These are phyloP conservation scores for Polylopha cassiicola DNA, from an alignment of 2,888 invertebrate species.

Conservation along the genomic window DNA sequence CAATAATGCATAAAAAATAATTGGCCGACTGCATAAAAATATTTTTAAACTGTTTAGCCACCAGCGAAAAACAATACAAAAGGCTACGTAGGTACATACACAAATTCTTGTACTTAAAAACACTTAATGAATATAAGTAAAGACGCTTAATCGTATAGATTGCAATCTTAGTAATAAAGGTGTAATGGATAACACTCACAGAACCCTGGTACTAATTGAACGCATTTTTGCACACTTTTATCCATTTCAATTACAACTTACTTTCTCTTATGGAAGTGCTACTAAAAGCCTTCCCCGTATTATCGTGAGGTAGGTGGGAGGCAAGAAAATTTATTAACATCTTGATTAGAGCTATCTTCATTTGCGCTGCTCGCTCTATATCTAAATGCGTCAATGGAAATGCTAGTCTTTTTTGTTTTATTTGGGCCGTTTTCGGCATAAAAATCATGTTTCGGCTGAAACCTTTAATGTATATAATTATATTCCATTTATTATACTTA, in stretches of 20 bases:
- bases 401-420: slow-evolving; percentile 17
- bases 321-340: slow-evolving; percentile 51
- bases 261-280: slow-evolving; percentile 24
- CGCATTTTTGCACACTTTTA: slow-evolving; percentile 16
- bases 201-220: slow-evolving; percentile 10
- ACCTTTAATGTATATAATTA: no score
- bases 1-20: no score
- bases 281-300: slow-evolving; percentile 28
- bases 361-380: slow-evolving; percentile 32
- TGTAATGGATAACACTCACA: neutral
- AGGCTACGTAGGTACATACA: no score
- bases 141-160: no score
- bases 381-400: slow-evolving; percentile 41
- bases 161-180: no score
- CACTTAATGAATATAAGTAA: no score
- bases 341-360: slow-evolving; percentile 50
- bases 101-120: no score
- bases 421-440: neutral
- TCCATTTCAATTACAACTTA: slow-evolving; percentile 21
- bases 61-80: no score
- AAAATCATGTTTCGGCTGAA: neutral
- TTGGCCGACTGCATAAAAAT: no score
- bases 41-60: no score
- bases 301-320: slow-evolving; percentile 23
- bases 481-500: no score